Evolutionary conservation across 2,888 invertebrate genomes (phyloP).

Genomic region (Linyphia triangularis): DNA sequence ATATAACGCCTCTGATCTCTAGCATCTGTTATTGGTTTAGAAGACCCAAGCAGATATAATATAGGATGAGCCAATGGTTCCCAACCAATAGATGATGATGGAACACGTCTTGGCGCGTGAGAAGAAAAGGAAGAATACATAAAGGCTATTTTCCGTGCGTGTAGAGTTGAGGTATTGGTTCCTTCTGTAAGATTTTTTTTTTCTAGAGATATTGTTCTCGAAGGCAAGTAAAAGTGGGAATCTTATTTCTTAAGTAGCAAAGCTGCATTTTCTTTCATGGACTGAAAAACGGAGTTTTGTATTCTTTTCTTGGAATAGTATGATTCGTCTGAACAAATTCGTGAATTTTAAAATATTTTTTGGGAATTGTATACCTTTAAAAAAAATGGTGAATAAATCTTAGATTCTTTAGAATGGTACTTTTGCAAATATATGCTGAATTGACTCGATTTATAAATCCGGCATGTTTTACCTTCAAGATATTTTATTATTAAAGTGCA

Average conservation of each 20-base stretch:
- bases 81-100: not conserved
- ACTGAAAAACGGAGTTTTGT: not conserved
- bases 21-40: conserved; percentile 30
- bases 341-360: not conserved
- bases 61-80: conserved; percentile 17
- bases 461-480: too few species aligned
- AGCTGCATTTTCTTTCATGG: not conserved
- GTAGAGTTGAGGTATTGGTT: not conserved
- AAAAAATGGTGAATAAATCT: not conserved
- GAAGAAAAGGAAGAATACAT: not conserved
- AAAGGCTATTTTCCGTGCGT: not conserved
- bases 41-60: not conserved
- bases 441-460: too few species aligned
- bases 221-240: not conserved
- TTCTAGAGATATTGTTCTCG: not conserved
- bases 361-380: not conserved
- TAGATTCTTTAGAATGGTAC: not conserved
- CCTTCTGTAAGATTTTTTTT: not conserved
- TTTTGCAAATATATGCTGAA: not conserved
- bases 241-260: conserved; percentile 30
- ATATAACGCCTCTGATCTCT: not conserved
- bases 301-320: not conserved
- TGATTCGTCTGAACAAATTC: not conserved
- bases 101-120: not conserved
- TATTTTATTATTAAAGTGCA: too few species aligned